Evolutionary conservation across 2,113 vertebrate genomes (phyloP), one percentile per base, ranked within the genome.

Genomic region (Xiphorhynchus elegans): DNA sequence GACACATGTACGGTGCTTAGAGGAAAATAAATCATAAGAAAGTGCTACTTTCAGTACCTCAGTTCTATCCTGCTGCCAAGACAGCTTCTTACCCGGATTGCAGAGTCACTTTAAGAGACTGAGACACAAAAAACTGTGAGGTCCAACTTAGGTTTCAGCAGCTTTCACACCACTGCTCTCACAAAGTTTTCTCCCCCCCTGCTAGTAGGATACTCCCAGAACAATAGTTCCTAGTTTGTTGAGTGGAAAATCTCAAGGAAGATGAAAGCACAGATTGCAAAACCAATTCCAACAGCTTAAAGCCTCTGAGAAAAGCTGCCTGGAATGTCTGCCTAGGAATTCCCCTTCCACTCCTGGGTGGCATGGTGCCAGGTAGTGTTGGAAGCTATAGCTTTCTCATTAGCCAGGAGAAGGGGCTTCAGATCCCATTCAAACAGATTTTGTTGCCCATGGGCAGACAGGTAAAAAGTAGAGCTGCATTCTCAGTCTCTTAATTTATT

Each of bases 291-390:
- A 94, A 40, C 63, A 95, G 63, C 50, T 31, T n/a, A 76, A 87
- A 78, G 69, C 31, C 1, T 66, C 75, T 95, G 84, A 95, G 73
- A 91, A 79, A 95, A 83, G 1, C 74, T 94, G 67, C 47, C 55
- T 93, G 84, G 82, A 93, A 94, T 77, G 84, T 35, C 29, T 77
- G 47, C 39, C 85, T 44, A 87, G 96, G 93, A 96, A 96, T 96
- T 97, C 94, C 96, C 94, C 93, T 97, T 96, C 77, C 75, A 91
- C 47, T 89, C 89, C 87, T 91, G 87, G 44, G 63, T 96, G 92
- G 90, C 83, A 62, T 55, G 25, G 40, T 84, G 88, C 95, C 92
- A 96, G 68, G 53, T 29, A 76, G 28, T 40, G 76, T 86, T 94
- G 73, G 86, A 92, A 95, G 86, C 58, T 80, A 50, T 25, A 89